Evolutionary conservation across 2,888 invertebrate genomes (phyloP), one percentile per base, ranked within the genome.

Genomic region (Ctena decussata): DNA sequence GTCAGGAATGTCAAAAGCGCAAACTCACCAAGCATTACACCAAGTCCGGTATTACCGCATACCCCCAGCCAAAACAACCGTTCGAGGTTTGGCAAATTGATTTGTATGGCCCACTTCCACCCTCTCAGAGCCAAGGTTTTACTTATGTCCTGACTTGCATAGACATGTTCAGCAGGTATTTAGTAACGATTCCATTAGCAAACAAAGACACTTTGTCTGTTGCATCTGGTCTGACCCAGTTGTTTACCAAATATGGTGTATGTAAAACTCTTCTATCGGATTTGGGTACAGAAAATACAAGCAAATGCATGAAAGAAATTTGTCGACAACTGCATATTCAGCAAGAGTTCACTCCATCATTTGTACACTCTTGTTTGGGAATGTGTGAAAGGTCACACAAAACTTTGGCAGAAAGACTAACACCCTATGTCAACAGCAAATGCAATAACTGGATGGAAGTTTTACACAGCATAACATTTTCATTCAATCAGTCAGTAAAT

Each of bases 31-130:
- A 71, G 15, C 11, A 46, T 8, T 49, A 65, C 24, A 57, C 32
- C 15, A 80, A 86, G 53, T 65, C 73, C 30, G 74, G 73, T 21
- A 84, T 84, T 41, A 35, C 60, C 15, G 76, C 89, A 27, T 87
- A 82, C 65, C 84, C 82, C 18, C 85, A 78, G 2, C 82, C 86
- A 21, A 49, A 2, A 18, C 70, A 30, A 18, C 86, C 84, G 49
- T 90, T 90, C 75, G 57, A 82, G 15, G 89, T 88, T 69, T 86
- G 87, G 86, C 71, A 86, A 41, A 79, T 86, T 57, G 89, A 89
- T 72, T 35, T 87, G 30, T 87, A 84, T 74, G 87, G 84, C 24
- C 82, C 84, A 2, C 32, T 89, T 24, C n/a, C n/a, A n/a, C 82
- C 87, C 8, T 27, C 39, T 15, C 81, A 83, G 46, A 27, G 76